Conservation (phyloP, 2,113 vertebrate species). For the Rhipidura dahli region DNA sequence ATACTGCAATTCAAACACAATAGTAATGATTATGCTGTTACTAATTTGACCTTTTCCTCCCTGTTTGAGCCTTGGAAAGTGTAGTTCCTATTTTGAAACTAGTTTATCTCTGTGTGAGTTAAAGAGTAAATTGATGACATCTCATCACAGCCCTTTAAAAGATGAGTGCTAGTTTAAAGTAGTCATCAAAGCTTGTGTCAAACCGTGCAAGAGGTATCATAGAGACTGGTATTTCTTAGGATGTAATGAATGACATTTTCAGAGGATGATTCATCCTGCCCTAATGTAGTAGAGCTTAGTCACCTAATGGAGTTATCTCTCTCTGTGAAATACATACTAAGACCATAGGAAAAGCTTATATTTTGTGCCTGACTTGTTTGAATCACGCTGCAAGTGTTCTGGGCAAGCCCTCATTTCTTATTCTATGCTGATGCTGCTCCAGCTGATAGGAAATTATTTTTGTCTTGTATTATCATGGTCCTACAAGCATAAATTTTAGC, state of each 20-base stretch:
- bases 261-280: conserved; percentile 22
- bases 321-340: background rate
- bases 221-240: background rate
- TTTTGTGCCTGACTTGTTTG: background rate
- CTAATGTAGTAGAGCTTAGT: background rate
- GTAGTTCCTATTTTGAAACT: background rate
- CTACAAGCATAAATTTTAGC: background rate
- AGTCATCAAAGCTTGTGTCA: background rate
- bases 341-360: background rate
- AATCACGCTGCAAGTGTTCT: background rate
- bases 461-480: background rate
- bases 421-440: background rate
- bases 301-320: background rate
- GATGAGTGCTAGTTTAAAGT: background rate
- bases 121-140: background rate
- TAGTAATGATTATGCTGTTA: background rate
- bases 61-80: background rate
- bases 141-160: background rate
- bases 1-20: background rate
- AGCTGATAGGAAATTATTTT: background rate
- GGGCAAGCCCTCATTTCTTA: background rate
- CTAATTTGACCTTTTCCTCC: background rate
- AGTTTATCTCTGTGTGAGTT: background rate
- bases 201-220: background rate
- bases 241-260: conserved; percentile 11